Percentiles rank a stretch among this genome's conserved stretches.
Evolutionary conservation across 2,113 vertebrate species (phyloP).

Genomic region (Artemisiospiza belli): DNA sequence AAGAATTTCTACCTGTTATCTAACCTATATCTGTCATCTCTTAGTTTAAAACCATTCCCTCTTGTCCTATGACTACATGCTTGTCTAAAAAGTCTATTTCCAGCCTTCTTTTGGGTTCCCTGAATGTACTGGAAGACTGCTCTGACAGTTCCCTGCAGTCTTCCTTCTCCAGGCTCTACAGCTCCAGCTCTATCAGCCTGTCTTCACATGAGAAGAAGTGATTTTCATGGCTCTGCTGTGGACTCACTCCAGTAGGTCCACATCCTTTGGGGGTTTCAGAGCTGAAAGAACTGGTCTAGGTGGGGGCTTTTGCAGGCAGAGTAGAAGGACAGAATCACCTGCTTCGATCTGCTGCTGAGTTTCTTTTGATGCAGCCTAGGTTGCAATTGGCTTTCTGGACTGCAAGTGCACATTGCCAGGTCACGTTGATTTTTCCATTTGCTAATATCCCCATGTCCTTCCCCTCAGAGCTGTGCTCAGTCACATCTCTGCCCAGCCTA

Average conservation of each 20-base stretch:
- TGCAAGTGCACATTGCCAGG: too few relatives aligned
- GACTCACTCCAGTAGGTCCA: neutral
- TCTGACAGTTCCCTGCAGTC: neutral
- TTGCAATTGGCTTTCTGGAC: neutral
- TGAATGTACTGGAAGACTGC: neutral
- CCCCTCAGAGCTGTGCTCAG: neutral
- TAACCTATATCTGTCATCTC: neutral
- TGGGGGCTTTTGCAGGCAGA: neutral
- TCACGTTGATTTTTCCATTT: neutral
- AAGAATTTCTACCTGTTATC: neutral
- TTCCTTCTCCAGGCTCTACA: neutral
- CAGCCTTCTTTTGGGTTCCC: neutral
- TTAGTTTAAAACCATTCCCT: neutral
- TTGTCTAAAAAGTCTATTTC: neutral
- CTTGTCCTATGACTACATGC: neutral
- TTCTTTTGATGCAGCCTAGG: neutral
- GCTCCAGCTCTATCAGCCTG: neutral
- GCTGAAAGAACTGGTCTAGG: neutral
- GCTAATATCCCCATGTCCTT: neutral
- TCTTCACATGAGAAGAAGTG: neutral
- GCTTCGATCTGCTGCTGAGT: rapidly evolving
- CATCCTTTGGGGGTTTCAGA: neutral
- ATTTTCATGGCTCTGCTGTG: neutral
- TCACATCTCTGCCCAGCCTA: neutral
- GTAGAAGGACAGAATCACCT: neutral